These are phyloP conservation scores for Sepioteuthis lessoniana DNA, from an alignment of 2,888 invertebrate genomes.

Conservation along the genomic window DNA sequence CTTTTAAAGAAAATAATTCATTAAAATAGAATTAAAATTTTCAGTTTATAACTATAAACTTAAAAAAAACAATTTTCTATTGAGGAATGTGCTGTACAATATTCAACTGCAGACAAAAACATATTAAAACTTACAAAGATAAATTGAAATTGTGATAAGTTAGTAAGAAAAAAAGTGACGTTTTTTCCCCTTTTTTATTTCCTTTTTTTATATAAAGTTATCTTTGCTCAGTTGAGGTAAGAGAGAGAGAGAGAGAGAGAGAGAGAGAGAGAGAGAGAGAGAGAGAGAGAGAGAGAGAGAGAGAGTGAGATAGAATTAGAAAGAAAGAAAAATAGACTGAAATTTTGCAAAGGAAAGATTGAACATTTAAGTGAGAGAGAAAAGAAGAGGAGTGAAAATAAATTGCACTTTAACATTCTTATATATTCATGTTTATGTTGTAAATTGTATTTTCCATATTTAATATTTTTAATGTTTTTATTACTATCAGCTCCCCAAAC, in stretches of 20 bases:
- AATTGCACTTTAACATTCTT: neutral
- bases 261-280: neutral
- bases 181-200: too few relatives aligned
- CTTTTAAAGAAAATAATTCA: too few relatives aligned
- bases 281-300: too few relatives aligned
- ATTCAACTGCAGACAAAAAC: too few relatives aligned
- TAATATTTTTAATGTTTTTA: neutral
- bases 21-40: too few relatives aligned
- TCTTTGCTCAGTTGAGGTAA: neutral
- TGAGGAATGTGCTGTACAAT: too few relatives aligned
- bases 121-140: too few relatives aligned
- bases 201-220: neutral
- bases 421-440: neutral
- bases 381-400: neutral
- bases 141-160: too few relatives aligned
- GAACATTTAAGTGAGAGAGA: neutral
- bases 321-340: neutral
- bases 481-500: neutral
- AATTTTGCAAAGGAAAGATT: neutral
- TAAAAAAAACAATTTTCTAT: too few relatives aligned
- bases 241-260: neutral
- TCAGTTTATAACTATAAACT: too few relatives aligned
- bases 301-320: neutral
- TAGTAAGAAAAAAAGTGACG: too few relatives aligned
- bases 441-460: neutral